phyloP scores from a whole-genome alignment of 2,113 vertebrate genomes.

The Actinemys pallida region DNA sequence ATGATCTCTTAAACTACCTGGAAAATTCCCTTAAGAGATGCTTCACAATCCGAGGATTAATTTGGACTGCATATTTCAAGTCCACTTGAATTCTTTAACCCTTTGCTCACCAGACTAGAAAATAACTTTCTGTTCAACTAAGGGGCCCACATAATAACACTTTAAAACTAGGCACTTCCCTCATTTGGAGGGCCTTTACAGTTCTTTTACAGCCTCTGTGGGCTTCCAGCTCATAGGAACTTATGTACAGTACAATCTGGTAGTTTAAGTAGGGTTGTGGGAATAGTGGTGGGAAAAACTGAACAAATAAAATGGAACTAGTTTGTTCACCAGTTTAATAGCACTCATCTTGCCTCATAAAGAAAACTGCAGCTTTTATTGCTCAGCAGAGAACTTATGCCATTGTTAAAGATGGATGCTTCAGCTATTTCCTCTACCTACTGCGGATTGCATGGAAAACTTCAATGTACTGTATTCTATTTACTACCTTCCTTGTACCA shows the following conservation, averaged over 20 bases:
- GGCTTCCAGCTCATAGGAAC: neutral
- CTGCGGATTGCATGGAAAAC: constrained; percentile 4
- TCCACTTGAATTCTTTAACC: constrained; percentile 46
- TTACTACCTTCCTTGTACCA: constrained; percentile 12
- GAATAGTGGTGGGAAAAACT: constrained; percentile 39
- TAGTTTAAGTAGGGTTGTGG: constrained; percentile 54
- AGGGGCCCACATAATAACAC: neutral
- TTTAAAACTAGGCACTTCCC: neutral
- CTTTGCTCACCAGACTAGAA: constrained; percentile 9
- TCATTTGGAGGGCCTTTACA: neutral
- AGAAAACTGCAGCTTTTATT: constrained; percentile 60
- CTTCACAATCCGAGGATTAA: constrained; percentile 15
- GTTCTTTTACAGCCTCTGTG: neutral
- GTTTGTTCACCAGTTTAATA: constrained; percentile 70
- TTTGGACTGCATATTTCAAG: neutral
- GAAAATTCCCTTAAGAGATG: constrained; percentile 13
- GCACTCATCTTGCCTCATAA: constrained; percentile 62
- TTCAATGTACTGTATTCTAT: constrained; percentile 18
- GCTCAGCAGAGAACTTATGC: constrained; percentile 50
- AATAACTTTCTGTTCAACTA: neutral
- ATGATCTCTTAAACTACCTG: constrained; percentile 13
- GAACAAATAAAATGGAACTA: constrained; percentile 67
- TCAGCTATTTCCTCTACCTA: constrained; percentile 41
- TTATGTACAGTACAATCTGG: constrained; percentile 8
- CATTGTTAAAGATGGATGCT: neutral